Evolutionary conservation across 2,888 invertebrate species (phyloP).

Genomic region (Polyommatus icarus): DNA sequence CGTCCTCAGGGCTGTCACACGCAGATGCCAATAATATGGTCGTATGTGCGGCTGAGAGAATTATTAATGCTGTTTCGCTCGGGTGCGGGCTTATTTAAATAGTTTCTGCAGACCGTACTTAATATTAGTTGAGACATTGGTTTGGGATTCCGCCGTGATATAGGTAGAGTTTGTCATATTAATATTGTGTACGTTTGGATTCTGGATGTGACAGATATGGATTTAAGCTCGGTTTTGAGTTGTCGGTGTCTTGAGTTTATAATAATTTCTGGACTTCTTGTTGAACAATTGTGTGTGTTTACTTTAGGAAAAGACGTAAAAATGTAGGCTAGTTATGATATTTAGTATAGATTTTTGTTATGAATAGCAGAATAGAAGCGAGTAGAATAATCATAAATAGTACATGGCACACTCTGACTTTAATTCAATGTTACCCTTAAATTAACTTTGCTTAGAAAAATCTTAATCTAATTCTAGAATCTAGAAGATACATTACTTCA

Average conservation of each 20-base stretch:
- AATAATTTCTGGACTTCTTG: background rate
- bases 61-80: slow-evolving; percentile 71
- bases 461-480: too few relatives aligned
- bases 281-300: background rate
- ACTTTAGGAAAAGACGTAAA: background rate
- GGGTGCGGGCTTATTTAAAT: slow-evolving; percentile 64
- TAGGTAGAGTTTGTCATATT: slow-evolving; percentile 32
- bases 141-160: slow-evolving; percentile 44
- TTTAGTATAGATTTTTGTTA: too few relatives aligned
- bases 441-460: too few relatives aligned
- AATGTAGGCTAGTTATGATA: too few relatives aligned
- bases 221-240: background rate
- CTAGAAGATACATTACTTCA: too few relatives aligned
- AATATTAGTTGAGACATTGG: slow-evolving; percentile 56
- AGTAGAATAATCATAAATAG: too few relatives aligned
- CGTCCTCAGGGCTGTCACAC: slow-evolving; percentile 65
- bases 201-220: background rate
- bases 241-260: background rate
- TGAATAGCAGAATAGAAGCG: too few relatives aligned
- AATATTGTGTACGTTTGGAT: slow-evolving; percentile 5
- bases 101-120: slow-evolving; percentile 56
- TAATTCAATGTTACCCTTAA: too few relatives aligned
- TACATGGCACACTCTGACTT: too few relatives aligned
- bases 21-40: slow-evolving; percentile 72
- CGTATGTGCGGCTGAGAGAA: slow-evolving; percentile 76